Evolutionary conservation across 2,888 invertebrate genomes (phyloP).

Genomic region (Parasteatoda lunata): DNA sequence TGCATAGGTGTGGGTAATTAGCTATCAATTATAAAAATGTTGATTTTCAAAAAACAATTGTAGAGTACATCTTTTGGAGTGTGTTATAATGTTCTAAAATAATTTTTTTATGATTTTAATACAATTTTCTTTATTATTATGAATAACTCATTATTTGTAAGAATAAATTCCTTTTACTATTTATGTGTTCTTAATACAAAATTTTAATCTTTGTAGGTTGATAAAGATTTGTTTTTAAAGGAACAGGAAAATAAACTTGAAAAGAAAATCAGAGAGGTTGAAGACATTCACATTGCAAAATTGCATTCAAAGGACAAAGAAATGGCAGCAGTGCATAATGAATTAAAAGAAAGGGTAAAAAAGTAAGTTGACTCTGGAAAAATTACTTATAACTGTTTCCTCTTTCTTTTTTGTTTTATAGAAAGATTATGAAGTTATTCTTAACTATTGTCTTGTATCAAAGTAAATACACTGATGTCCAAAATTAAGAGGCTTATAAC

Average conservation of each 20-base stretch:
- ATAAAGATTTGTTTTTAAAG: slow-evolving; percentile 29
- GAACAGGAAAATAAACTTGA: slow-evolving; percentile 47
- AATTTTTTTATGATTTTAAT: background rate
- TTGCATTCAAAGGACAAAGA: slow-evolving; percentile 38
- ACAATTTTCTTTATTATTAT: background rate
- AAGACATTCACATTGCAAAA: slow-evolving; percentile 24
- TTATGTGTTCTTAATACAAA: too few relatives aligned
- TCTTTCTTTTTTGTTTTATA: background rate
- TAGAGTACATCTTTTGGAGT: too few relatives aligned
- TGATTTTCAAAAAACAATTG: too few relatives aligned
- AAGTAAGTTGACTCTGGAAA: slow-evolving; percentile 15
- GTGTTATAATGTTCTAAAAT: too few relatives aligned
- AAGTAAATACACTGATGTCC: too few relatives aligned
- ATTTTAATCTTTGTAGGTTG: slow-evolving; percentile 19
- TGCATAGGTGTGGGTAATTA: too few relatives aligned
- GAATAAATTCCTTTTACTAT: too few relatives aligned
- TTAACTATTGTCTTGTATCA: too few relatives aligned
- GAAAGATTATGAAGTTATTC: too few relatives aligned
- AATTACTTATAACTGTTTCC: background rate
- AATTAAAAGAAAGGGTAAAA: slow-evolving; percentile 27
- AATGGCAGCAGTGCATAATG: slow-evolving; percentile 3
- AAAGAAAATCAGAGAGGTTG: slow-evolving; percentile 29
- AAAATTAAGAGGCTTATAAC: too few relatives aligned
- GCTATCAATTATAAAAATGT: too few relatives aligned
- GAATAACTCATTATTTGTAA: too few relatives aligned